phyloP scores from a whole-genome alignment of 2,888 invertebrate species.

The Matsumyia berberina region DNA sequence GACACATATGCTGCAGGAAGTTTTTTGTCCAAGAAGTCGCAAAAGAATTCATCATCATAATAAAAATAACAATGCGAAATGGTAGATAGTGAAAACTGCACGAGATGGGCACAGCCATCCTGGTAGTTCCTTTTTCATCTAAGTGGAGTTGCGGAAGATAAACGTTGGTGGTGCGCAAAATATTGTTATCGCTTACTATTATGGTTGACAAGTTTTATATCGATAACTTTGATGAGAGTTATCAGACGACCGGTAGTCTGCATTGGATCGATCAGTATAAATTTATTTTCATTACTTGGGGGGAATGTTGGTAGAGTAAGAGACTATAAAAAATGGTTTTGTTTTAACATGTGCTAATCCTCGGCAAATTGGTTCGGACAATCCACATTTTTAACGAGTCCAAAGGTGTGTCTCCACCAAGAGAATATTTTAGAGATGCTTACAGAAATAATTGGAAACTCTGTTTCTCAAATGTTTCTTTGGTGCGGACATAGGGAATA shows the following conservation, averaged over 20 bases:
- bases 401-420: too few species aligned
- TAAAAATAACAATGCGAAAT: conserved; percentile 46
- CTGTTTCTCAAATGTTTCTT: too few species aligned
- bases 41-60: conserved; percentile 53
- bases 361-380: too few species aligned
- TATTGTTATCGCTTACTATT: conserved; percentile 6
- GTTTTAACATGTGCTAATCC: too few species aligned
- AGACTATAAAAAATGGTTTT: too few species aligned
- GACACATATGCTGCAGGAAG: conserved; percentile 64
- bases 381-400: too few species aligned
- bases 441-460: too few species aligned
- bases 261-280: too few species aligned
- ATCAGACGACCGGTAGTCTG: background rate
- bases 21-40: conserved; percentile 44
- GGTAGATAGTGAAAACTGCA: background rate
- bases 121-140: background rate
- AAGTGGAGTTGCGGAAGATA: background rate
- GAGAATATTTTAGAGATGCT: too few species aligned
- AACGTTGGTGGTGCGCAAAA: conserved; percentile 12
- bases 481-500: too few species aligned
- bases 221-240: conserved; percentile 10
- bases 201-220: background rate
- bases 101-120: background rate
- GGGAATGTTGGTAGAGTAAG: too few species aligned
- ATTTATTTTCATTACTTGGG: too few species aligned